Evolutionary conservation across 2,888 invertebrate species (phyloP), one percentile per base, ranked within the genome.

Genomic region (Apodemia zela): DNA sequence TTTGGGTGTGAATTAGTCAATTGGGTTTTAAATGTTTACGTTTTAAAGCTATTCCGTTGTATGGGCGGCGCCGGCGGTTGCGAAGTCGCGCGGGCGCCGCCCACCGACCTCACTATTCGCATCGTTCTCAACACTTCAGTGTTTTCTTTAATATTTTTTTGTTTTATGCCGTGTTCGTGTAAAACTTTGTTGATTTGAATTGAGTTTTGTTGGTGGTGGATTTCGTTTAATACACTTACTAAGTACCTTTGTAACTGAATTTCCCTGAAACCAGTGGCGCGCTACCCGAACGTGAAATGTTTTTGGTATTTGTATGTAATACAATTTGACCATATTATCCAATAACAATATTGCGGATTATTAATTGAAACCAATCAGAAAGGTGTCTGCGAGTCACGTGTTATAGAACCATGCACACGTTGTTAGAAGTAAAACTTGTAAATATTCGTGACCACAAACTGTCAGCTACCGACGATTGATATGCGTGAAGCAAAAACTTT

Each of bases 1-100:
- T 90, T 91, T 88, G 91, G 89, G 90, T 89, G 90, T 91, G 90
- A 90, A 87, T 89, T 91, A 91, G 91, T 89, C 91, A 89, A 91
- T 91, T 91, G 91, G 90, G 90, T 90, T 89, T 88, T 91, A 87
- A 87, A 89, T 90, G 90, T 91, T 90, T 91, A 86, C 89, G 84
- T 90, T 91, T 90, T 87, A 81, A 87, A 85, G 88, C 89, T 89
- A 89, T 84, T 79, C 73, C 79, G 81, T 80, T 81, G 85, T 84
- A 81, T 86, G 88, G 87, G 87, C 89, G 90, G 89, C 89, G 85
- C 85, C 82, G 71, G 75, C 68, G 76, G 79, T 78, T 76, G 68
- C 75, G 72, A 35, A 35, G 35, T 35, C 35, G 67, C 67, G 71
- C 86, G 77, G 84, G 85, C 90, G 87, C 88, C 87, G 88, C 90